Percentiles rank a stretch among this genome's conserved stretches.
Conservation (phyloP, 2,113 vertebrate species). For the Fregata magnificens region DNA sequence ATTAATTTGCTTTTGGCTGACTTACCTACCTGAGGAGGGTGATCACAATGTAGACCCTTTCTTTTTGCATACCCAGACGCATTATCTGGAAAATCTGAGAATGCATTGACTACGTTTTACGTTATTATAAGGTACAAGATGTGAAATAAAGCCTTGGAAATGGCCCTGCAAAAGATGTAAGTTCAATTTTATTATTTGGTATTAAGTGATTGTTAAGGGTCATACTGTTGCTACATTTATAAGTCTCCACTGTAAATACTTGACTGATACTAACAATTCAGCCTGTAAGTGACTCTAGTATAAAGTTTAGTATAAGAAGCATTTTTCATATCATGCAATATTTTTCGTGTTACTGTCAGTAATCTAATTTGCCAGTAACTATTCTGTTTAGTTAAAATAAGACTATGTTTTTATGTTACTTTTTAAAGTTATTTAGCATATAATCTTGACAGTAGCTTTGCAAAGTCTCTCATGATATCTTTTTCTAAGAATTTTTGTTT, state of each 20-base stretch:
- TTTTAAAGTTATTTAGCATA: background rate
- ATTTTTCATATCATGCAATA: background rate
- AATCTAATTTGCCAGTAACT: background rate
- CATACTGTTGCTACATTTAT: background rate
- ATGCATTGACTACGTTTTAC: background rate
- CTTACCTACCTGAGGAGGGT: background rate
- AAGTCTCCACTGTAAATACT: background rate
- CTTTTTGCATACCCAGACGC: background rate
- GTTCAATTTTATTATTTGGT: background rate
- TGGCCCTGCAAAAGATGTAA: constrained; percentile 20
- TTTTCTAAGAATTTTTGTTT: background rate
- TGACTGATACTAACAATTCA: background rate
- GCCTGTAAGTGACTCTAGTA: background rate
- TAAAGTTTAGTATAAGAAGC: background rate
- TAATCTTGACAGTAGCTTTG: background rate
- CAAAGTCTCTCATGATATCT: background rate
- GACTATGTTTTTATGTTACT: background rate
- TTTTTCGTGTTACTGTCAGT: background rate
- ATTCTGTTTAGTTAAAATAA: background rate
- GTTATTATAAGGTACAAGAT: background rate
- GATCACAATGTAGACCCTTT: background rate
- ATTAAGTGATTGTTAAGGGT: background rate
- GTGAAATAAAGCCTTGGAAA: constrained; percentile 14
- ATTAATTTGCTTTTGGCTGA: background rate
- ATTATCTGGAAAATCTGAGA: background rate